Evolutionary conservation across 2,888 invertebrate species (phyloP), one percentile per base, ranked within the genome.

Genomic region (Myopa tessellatipennis): DNA sequence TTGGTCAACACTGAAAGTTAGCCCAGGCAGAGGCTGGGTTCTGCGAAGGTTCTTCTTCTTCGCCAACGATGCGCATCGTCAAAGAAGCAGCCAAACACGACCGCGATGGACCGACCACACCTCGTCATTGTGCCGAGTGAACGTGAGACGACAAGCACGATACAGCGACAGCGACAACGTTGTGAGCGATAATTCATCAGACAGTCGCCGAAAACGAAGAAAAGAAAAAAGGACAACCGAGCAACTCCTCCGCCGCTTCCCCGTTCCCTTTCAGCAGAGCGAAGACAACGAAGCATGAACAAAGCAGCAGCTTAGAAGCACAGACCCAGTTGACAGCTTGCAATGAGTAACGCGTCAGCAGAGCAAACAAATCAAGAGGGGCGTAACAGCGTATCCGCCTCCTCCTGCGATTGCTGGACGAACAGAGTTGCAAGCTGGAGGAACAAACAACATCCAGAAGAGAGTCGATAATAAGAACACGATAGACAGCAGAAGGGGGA

Each of bases 171-270:
- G n/a, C 58, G 36, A 36, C 60, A 61, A 61, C 72, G 40, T 72
- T 60, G 58, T 61, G 72, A 72, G 72, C 72, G 72, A 72, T 60
- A 72, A 72, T 72, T 40, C 72, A 72, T 72, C 72, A 72, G 71
- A 14, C 36, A 60, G 58, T 8, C 36, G n/a, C 38, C 38, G 26
- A 26, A 8, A 16, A 45, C 18, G 4, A 61, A 38, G 7, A 63
- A 12, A 12, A 63, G 60, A 26, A 6, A 60, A 70, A 12, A 50
- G 0, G n/a, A 67, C 2, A 36, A 36, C 7, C 38, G 16, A 67
- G 65, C 12, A 70, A 26, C 18, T 36, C 6, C 8, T 65, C 38
- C n/a, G 3, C 16, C 58, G 1, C 26, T 10, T 6, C 45, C 45
- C 36, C 60, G 16, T 4, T 18, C 34, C 1, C 61, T 4, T 26